A percentile compares a stretch with the other conserved stretches of the same genome.
These are phyloP conservation scores for Podarcis muralis DNA, from an alignment of 2,113 vertebrate species.

Conservation along the genomic window DNA sequence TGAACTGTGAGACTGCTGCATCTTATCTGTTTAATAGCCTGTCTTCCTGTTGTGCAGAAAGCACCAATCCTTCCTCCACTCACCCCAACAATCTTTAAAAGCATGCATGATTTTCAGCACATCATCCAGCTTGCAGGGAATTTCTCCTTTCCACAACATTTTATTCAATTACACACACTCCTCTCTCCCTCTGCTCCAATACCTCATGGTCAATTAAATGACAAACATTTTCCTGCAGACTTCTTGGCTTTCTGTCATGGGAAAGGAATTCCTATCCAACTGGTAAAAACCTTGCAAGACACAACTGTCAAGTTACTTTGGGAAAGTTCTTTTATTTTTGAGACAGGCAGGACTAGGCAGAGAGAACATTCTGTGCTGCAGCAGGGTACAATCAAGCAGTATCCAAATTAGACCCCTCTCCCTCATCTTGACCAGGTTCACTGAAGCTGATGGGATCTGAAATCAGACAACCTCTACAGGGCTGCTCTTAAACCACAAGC, in stretches of 20 bases:
- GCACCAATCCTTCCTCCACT: background rate
- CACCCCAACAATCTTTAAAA: background rate
- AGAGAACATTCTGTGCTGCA: background rate
- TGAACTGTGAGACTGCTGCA: background rate
- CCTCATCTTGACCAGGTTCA: no score
- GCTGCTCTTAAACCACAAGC: background rate
- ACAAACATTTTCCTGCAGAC: conserved; percentile 40
- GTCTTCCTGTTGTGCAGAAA: background rate
- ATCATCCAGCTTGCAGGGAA: background rate
- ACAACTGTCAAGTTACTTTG: conserved; percentile 43
- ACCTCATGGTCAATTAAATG: background rate
- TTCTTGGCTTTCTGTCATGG: conserved; percentile 53
- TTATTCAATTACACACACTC: background rate
- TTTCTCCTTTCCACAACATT: background rate
- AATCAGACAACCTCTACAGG: background rate
- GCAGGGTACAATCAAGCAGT: background rate
- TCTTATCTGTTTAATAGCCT: background rate
- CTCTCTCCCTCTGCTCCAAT: conserved; percentile 10
- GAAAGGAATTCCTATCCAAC: conserved; percentile 36
- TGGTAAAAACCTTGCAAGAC: conserved; percentile 39
- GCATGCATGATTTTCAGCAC: background rate
- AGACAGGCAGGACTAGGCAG: conserved; percentile 23
- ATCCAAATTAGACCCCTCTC: background rate
- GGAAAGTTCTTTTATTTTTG: conserved; percentile 34
- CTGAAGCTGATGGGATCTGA: no score